Base-by-base conservation (phyloP, 2,113 vertebrate genomes). In the Heptranchias perlo region DNA sequence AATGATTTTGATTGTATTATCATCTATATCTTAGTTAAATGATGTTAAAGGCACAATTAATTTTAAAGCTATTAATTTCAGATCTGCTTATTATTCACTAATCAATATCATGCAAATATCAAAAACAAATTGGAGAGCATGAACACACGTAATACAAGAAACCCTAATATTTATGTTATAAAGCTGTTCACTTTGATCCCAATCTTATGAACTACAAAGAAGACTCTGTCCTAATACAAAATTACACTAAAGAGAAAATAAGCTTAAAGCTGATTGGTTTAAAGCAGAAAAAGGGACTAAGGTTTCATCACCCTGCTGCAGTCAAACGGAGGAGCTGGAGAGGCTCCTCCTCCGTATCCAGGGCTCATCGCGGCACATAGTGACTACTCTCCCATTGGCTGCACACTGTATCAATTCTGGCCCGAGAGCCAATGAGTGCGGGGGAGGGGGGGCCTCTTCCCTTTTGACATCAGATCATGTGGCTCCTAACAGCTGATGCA, bases 401-500 rank as follows among this genome's bases (percentile, higher is more conserved):
- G 58, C 0, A 44, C n/a, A 21, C 16, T 93, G 89, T 93, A 93
- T 93, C 89, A 93, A 44, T 62, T 93, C 61, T 93, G 93, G 23
- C 3, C 23, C 11, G 64, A 49, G 44, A 69, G 11, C 64, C 61
- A 69, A 69, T 95, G 93, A 69, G 10, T 49, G 93, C 4, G 62
- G 49, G 44, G 78, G 93, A 69, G 44, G 78, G 93, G 64, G 64
- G 64, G 4, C 44, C 39, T 49, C 58, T 62, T 49, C 39, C 11
- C 23, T 31, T 49, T 95, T 69, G 64, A 95, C 93, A 95, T 95
- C 93, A 95, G 44, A 95, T 95, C 62, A 95, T 95, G 93, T 67
- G 93, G 25, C 64, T 95, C 44, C 47, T 0, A 95, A 95, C 93
- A 95, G 93, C 93, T 95, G 93, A 95, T 95, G 93, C 93, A 95